Percentiles rank a stretch among this genome's conserved stretches.
phyloP scores from a whole-genome alignment of 2,888 invertebrate genomes.

The Mechanitis mazaeus region DNA sequence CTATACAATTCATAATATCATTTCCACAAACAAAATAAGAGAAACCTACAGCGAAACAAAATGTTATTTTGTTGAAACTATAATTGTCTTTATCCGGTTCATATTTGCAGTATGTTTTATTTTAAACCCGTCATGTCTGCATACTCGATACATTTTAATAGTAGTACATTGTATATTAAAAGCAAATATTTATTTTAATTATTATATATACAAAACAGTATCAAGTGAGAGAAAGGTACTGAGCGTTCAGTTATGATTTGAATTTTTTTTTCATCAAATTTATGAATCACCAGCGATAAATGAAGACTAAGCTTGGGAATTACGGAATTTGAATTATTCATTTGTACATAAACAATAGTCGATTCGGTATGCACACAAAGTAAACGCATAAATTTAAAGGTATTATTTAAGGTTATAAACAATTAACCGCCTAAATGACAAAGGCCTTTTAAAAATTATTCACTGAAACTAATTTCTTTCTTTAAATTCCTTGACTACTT shows the following conservation, averaged over 20 bases:
- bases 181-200: neutral
- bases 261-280: slow-evolving; percentile 24
- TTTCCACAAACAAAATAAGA: neutral
- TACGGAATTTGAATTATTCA: slow-evolving; percentile 56
- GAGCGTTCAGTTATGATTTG: slow-evolving; percentile 14
- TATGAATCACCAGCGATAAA: slow-evolving; percentile 43
- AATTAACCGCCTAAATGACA: slow-evolving; percentile 21
- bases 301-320: slow-evolving; percentile 46
- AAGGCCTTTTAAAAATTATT: slow-evolving; percentile 13
- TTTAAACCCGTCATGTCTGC: neutral
- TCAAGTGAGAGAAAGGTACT: slow-evolving; percentile 17
- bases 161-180: too few relatives aligned
- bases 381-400: slow-evolving; percentile 44
- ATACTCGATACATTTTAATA: too few relatives aligned
- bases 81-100: neutral
- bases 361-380: slow-evolving; percentile 38
- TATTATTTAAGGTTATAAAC: slow-evolving; percentile 28
- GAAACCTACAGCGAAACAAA: neutral
- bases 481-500: neutral
- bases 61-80: neutral
- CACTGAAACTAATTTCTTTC: slow-evolving; percentile 14
- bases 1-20: slow-evolving; percentile 2
- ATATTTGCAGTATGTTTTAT: neutral
- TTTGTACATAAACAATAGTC: slow-evolving; percentile 47
- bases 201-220: neutral